Evolutionary conservation across 1,140 invertebrate genomes (phyloP), one percentile per base, ranked within the genome.

Genomic region (Apolygus lucorum): DNA sequence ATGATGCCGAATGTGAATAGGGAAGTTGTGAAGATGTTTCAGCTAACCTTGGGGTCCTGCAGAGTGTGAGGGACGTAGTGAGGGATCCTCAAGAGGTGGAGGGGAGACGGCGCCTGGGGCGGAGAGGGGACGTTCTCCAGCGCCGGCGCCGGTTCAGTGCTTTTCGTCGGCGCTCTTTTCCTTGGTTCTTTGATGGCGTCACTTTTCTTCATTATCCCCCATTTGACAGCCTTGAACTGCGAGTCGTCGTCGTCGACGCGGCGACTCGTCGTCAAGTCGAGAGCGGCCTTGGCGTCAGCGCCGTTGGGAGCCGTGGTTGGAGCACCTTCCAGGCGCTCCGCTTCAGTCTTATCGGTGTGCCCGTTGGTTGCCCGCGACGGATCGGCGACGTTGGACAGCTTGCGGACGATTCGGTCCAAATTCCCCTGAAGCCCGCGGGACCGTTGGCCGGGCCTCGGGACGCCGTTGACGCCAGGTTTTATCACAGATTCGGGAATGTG

Each of bases 401-500:
- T 59, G 2, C 22, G 8, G 4, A 59, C 54, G 54, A 59, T 59
- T 11, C 4, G 22, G 22, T 59, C 54, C 11, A 59, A 22, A 22
- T 59, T 59, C 8, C 8, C 17, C 22, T 17, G 22, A 24, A 59
- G 13, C 8, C 54, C 22, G 11, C 13, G 11, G 54, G 4, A 21
- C 4, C 54, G 54, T 59, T 59, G 8, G 11, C 4, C 1, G 67
- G 59, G 8, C 64, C 63, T 1, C 52, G 66, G 4, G 63, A 52
- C 25, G 67, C 52, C 29, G 70, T 64, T 4, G 69, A 49, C 42
- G 65, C 65, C 0, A 65, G 67, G 14, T 54, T 64, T n/a, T 67
- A 70, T n/a, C 70, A 70, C 8, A 70, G 67, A 14, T 70, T 65
- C 64, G 52, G 70, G 1, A 70, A 70, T 21, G 14, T 70, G n/a